Percentiles rank a stretch among this genome's conserved stretches.
phyloP scores from a whole-genome alignment of 1,140 invertebrate species.

The Pseudoatta argentina region DNA sequence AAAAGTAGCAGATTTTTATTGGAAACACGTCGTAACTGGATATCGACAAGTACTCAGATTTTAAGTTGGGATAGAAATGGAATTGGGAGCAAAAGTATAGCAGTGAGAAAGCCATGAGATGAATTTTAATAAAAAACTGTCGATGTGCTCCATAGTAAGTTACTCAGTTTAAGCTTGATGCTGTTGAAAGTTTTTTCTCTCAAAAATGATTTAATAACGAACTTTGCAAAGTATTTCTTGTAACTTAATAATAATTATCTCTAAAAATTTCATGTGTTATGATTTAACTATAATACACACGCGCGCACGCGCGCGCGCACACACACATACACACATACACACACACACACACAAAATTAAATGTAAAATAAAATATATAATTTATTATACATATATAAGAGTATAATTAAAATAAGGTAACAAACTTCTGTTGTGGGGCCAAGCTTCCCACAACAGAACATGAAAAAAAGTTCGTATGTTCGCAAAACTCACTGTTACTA shows the following conservation, averaged over 20 bases:
- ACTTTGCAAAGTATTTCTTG: constrained; percentile 24
- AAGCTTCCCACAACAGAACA: no score
- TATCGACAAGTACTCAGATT: constrained; percentile 67
- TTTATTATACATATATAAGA: no score
- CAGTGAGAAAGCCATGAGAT: constrained; percentile 56
- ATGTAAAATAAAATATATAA: no score
- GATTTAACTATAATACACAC: not conserved
- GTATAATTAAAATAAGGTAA: no score
- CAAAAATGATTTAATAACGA: constrained; percentile 23
- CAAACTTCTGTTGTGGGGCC: no score
- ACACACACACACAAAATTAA: not conserved
- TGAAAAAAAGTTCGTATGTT: no score
- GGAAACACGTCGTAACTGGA: constrained; percentile 71
- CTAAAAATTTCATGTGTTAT: not conserved
- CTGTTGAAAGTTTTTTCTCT: not conserved
- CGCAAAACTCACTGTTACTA: no score
- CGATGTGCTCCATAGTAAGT: constrained; percentile 35
- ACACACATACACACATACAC: no score
- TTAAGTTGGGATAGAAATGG: constrained; percentile 48
- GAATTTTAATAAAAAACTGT: constrained; percentile 66
- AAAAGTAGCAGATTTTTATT: constrained; percentile 65
- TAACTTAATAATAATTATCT: not conserved
- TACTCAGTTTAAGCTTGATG: constrained; percentile 43
- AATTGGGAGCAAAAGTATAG: constrained; percentile 18
- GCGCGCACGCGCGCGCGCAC: no score